Evolutionary conservation across 2,797 vertebrate species (phyloP), one percentile per base, ranked within the genome.

Genomic region (Eurystomus glaucurus): DNA sequence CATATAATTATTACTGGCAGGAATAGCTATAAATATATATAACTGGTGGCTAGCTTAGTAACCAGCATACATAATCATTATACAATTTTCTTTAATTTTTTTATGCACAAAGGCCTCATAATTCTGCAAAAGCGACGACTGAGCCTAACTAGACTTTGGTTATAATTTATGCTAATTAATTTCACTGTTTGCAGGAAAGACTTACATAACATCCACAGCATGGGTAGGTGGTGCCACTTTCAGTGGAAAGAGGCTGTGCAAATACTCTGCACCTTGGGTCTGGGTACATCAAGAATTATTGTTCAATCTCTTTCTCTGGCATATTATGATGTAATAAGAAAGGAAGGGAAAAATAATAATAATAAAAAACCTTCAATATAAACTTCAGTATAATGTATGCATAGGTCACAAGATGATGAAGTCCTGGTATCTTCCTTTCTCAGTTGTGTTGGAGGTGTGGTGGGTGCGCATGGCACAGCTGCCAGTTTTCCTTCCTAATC

Each of bases 1-100:
- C 88, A 94, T 97, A 92, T 97, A 97, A 97, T 98, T 98, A 97
- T 90, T 95, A 97, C 96, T 87, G 85, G 77, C 91, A 96, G 87
- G 70, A 95, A 92, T 77, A 79, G 52, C 92, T 95, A 97, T 93
- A 97, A 92, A 97, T 97, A 95, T 55, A 85, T 96, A 74, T 93
- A 94, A 97, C 88, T 60, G 68, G 92, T 33, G 72, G 93, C 93
- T 93, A 96, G 96, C 91, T 96, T 94, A 90, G 76, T 88, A 97
- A 90, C 93, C 81, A 94, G 78, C 87, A 85, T 70, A 96, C 51
- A 95, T 81, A 52, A 96, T 95, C 64, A 96, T 97, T 97, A 96
- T 95, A 96, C 70, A 95, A 97, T 96, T 97, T 97, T 85, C 70
- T 92, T 79, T 75, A 87, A 70, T 97, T 98, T 97, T 97, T 94